Conservation (phyloP, 92 coral and sea anemone genomes). For the Diadumene lineata region DNA sequence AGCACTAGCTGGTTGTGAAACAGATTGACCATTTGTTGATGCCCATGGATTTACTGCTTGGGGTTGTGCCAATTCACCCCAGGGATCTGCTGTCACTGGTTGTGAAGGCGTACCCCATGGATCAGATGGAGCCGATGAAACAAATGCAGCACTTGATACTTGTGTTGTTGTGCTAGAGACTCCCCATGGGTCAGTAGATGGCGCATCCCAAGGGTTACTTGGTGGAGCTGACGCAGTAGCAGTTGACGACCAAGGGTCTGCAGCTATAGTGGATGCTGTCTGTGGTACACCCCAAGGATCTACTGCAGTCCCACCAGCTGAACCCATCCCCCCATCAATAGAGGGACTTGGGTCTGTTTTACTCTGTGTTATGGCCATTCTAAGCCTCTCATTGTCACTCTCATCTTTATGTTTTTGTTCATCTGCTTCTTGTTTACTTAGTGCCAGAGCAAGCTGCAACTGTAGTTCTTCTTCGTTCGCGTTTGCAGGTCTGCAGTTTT, state of each 20-base stretch:
- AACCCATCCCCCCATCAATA: conserved; percentile 20
- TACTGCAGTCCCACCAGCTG: conserved; percentile 22
- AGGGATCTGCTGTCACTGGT: conserved; percentile 71
- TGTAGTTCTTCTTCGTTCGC: conserved; percentile 95
- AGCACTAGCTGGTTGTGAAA: conserved; percentile 24
- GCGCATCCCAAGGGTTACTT: conserved; percentile 75
- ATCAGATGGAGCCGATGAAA: conserved; percentile 46
- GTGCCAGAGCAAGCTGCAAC: conserved; percentile 91
- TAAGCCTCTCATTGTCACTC: conserved; percentile 82
- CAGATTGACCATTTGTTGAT: conserved; percentile 44
- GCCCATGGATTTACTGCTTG: conserved; percentile 75
- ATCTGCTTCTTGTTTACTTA: conserved; percentile 98
- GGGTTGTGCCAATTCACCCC: conserved; percentile 68
- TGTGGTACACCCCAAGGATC: conserved; percentile 79
- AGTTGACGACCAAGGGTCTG: conserved; percentile 88
- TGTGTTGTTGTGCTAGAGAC: conserved; percentile 36
- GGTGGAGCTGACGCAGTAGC: conserved; percentile 38
- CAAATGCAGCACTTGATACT: conserved; percentile 36
- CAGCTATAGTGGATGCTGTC: conserved; percentile 23
- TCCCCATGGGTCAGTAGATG: conserved; percentile 53
- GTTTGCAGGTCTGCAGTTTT: conserved; percentile 94
- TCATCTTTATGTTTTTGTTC: conserved; percentile 59
- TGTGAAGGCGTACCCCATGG: conserved; percentile 66
- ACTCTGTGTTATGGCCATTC: conserved; percentile 83
- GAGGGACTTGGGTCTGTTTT: conserved; percentile 28